Evolutionary conservation across 1,140 invertebrate genomes (phyloP).

Genomic region (Maniola jurtina): DNA sequence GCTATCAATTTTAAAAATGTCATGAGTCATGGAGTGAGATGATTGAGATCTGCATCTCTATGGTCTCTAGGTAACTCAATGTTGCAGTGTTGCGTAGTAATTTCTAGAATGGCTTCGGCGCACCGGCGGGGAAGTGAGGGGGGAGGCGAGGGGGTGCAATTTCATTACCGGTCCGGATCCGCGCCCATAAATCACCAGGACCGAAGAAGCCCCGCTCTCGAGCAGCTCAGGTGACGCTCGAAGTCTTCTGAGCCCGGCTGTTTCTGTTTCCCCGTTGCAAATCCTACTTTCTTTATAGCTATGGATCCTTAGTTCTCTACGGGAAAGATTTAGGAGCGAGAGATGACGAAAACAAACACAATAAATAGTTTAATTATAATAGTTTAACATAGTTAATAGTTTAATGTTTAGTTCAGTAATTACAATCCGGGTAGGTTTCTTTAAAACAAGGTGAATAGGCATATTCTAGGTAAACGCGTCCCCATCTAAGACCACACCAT

Average conservation of each 20-base stretch:
- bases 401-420: no score
- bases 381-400: no score
- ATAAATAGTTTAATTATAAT: no score
- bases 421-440: no score
- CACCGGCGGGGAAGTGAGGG: slow-evolving; percentile 39
- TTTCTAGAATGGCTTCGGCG: slow-evolving; percentile 72
- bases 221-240: slow-evolving; percentile 71
- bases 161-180: slow-evolving; percentile 80
- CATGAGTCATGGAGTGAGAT: slow-evolving; percentile 40
- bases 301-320: slow-evolving; percentile 57
- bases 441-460: no score
- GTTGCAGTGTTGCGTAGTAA: slow-evolving; percentile 65
- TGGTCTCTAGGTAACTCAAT: no score
- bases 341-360: no score
- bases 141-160: slow-evolving; percentile 63
- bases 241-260: slow-evolving; percentile 56
- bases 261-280: slow-evolving; percentile 57
- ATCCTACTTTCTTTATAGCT: slow-evolving; percentile 71
- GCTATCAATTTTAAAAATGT: slow-evolving; percentile 1
- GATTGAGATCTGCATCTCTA: no score
- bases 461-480: no score
- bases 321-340: no score
- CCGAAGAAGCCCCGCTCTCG: slow-evolving; percentile 62
- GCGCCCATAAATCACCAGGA: slow-evolving; percentile 79
- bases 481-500: no score